Conservation (phyloP, 2,797 vertebrate genomes). For the Scyliorhinus canicula region DNA sequence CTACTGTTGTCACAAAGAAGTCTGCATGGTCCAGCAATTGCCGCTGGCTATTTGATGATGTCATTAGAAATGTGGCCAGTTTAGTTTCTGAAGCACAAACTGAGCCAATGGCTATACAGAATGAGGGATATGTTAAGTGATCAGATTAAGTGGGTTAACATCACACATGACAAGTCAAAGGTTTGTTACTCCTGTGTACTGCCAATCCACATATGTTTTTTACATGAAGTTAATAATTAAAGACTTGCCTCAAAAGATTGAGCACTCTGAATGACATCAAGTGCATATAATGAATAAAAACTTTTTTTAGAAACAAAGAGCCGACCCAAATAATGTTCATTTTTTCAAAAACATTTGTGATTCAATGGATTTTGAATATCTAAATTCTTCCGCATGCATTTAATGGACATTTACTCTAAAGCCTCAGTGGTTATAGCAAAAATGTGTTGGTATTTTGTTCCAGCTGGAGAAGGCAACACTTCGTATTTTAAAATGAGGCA, state of each 20-base stretch:
- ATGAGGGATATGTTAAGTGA: slow-evolving; percentile 30
- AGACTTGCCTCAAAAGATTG: neutral
- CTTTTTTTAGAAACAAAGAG: neutral
- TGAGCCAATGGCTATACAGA: neutral
- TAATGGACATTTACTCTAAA: neutral
- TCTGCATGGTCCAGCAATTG: neutral
- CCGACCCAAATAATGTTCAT: neutral
- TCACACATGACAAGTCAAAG: slow-evolving; percentile 22
- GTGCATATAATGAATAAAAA: neutral
- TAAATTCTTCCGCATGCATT: neutral
- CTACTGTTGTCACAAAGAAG: slow-evolving; percentile 18
- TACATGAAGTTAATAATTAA: slow-evolving; percentile 29
- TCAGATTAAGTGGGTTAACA: slow-evolving; percentile 18
- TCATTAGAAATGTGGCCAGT: slow-evolving; percentile 5
- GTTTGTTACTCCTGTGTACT: neutral
- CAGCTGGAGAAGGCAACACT: neutral
- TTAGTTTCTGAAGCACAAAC: neutral
- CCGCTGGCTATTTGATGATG: neutral
- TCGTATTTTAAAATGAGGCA: neutral
- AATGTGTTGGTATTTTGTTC: neutral
- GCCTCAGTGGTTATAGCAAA: neutral
- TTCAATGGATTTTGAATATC: neutral
- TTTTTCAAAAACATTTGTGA: too few relatives aligned
- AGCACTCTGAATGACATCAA: neutral
- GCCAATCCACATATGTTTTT: neutral